phyloP scores from a whole-genome alignment of 2,797 vertebrate species.

The Oryzias sinensis region DNA sequence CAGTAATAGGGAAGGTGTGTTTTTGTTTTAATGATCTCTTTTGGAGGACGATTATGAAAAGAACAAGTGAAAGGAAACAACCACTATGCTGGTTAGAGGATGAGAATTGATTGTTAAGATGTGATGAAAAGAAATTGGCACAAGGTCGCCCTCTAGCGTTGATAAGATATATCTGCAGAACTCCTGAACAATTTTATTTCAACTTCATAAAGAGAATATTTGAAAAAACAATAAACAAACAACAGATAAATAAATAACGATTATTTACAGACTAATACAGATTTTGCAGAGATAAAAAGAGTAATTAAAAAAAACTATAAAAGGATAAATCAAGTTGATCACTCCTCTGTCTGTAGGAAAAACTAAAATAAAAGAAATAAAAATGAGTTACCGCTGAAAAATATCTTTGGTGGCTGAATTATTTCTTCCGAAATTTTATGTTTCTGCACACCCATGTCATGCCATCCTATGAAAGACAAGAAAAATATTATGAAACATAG shows the following conservation, averaged over 20 bases:
- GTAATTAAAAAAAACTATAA: too few species aligned
- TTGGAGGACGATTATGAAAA: slow-evolving; percentile 16
- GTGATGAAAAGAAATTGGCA: slow-evolving; percentile 16
- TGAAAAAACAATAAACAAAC: too few species aligned
- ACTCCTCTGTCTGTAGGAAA: too few species aligned
- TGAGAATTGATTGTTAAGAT: slow-evolving; percentile 6
- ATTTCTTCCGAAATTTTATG: slow-evolving; percentile 70
- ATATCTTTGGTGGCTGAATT: slow-evolving; percentile 12
- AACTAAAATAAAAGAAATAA: too few species aligned
- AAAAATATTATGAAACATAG: neutral
- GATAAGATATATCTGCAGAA: slow-evolving; percentile 17
- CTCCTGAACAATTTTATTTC: too few species aligned
- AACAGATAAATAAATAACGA: too few species aligned
- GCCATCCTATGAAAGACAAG: slow-evolving; percentile 69
- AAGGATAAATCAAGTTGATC: too few species aligned
- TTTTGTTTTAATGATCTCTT: slow-evolving; percentile 1
- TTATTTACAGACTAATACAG: too few species aligned
- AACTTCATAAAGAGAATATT: too few species aligned
- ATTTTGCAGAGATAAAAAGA: too few species aligned
- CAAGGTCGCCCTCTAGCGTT: slow-evolving; percentile 66
- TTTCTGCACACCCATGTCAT: slow-evolving; percentile 82
- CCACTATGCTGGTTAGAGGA: slow-evolving; percentile 11
- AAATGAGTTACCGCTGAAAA: slow-evolving; percentile 17
- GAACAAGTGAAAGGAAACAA: slow-evolving; percentile 38
- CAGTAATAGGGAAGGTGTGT: neutral